Percentiles rank a stretch among this genome's conserved stretches.
These are phyloP conservation scores for Stegodyphus mimosarum DNA, from an alignment of 1,140 invertebrate species.

Conservation along the genomic window DNA sequence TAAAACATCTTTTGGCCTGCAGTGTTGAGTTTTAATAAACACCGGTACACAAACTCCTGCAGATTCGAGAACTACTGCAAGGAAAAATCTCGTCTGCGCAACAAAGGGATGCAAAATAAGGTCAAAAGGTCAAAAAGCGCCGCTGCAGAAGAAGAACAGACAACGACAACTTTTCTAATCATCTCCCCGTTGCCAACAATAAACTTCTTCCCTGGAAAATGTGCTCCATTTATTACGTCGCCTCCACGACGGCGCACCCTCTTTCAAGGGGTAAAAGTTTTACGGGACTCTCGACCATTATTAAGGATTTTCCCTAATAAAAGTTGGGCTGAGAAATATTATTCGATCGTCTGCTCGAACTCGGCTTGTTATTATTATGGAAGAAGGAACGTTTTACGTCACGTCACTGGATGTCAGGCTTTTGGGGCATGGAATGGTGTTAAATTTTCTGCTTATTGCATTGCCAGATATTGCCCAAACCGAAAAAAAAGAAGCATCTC, in stretches of 20 bases:
- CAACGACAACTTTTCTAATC: constrained; percentile 53
- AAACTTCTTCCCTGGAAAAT: constrained; percentile 39
- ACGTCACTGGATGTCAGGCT: no score
- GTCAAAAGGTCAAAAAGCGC: constrained; percentile 25
- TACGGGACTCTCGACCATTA: constrained; percentile 25
- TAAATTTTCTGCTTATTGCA: no score
- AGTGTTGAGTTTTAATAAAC: no score
- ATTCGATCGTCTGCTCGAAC: constrained; percentile 16
- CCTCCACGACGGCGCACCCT: not conserved
- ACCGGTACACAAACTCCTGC: no score
- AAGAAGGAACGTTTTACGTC: no score
- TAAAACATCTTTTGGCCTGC: no score
- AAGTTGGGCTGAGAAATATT: constrained; percentile 40
- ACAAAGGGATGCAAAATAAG: not conserved
- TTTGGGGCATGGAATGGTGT: no score
- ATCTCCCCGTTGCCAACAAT: constrained; percentile 36
- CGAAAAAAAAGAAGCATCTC: no score
- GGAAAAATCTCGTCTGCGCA: no score
- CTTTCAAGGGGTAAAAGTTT: constrained; percentile 27
- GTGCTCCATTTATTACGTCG: constrained; percentile 23
- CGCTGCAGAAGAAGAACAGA: not conserved
- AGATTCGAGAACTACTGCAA: no score
- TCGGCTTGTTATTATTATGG: no score
- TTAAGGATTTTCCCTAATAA: constrained; percentile 48
- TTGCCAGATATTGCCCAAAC: no score